These are phyloP conservation scores for Xiphophorus maculatus DNA, from an alignment of 2,113 vertebrate species.

Conservation along the genomic window DNA sequence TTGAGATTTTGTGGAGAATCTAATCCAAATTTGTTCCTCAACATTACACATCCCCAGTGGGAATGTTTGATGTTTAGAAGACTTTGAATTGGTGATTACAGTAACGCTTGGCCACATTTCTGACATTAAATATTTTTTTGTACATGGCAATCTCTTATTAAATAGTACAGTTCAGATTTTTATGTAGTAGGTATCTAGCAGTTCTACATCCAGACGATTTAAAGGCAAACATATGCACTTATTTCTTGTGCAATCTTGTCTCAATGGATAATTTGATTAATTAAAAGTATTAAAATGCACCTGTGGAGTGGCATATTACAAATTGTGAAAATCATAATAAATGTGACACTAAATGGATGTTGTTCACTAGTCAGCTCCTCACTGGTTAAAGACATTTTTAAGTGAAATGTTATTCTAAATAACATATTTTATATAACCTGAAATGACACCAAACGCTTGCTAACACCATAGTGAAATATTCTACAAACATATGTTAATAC, in stretches of 20 bases:
- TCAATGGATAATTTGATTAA: conserved; percentile 3
- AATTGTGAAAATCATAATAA: conserved; percentile 23
- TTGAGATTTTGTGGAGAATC: not conserved
- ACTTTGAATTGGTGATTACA: not conserved
- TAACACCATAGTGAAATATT: conserved; percentile 11
- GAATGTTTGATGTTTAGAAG: not conserved
- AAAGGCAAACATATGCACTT: not conserved
- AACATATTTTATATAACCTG: conserved; percentile 33
- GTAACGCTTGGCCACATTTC: not conserved
- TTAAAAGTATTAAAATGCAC: conserved; percentile 18
- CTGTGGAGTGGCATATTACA: not conserved
- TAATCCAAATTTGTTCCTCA: not conserved
- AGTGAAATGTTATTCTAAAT: conserved; percentile 12
- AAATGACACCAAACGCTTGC: conserved; percentile 42
- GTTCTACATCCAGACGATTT: not conserved
- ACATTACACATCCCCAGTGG: not conserved
- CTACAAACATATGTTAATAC: conserved; percentile 53
- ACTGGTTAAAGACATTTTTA: not conserved
- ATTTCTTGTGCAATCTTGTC: not conserved
- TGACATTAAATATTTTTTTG: not conserved
- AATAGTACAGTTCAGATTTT: not conserved
- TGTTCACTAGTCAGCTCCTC: not conserved
- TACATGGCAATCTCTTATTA: not conserved
- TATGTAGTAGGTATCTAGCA: not conserved
- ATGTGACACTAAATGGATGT: conserved; percentile 5